Evolutionary conservation across 2,113 vertebrate genomes (phyloP), one percentile per base, ranked within the genome.

Genomic region (Mus musculus): DNA sequence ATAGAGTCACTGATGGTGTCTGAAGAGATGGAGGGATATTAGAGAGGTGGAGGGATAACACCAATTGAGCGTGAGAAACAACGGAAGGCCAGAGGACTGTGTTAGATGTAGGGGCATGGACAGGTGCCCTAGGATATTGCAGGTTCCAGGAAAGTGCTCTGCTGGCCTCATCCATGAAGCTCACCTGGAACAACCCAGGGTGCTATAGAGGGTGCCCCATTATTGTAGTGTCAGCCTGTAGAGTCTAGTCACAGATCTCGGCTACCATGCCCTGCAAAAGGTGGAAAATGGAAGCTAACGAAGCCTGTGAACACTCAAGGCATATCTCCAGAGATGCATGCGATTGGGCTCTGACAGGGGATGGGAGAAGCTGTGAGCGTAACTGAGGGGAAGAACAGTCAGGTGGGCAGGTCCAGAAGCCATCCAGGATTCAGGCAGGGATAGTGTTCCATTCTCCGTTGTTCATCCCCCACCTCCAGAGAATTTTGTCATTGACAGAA

Each of bases 301-400:
- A 61, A 42, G 24, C 52, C 0, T 7, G 0, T 0, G 0, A 5
- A 5, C 20, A 10, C 28, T 9, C n/a, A n/a, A 63, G 20, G 17
- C 39, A 0, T 12, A 7, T 6, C 26, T 36, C 78, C 67, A 17
- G 9, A 30, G 56, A 13, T 9, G 1, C 42, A 6, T 12, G 3
- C 10, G 39, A 0, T 13, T 5, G 11, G 17, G 16, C 19, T 36
- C 52, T 26, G 39, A n/a, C 14, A 13, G 4, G 26, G 42, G 69
- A 7, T 16, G 14, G 7, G 6, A 33, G 52, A 30, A 6, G 1
- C 3, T 19, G 26, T 16, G 77, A 80, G 33, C 6, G 56, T 20
- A 0, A 14, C 26, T 0, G 19, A 6, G 19, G 1, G 54, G 54
- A 56, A 42, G 26, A 7, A 11, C n/a, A 36, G 42, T 22, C 28